phyloP scores from a whole-genome alignment of 2,797 vertebrate genomes.

The Coendou prehensilis region DNA sequence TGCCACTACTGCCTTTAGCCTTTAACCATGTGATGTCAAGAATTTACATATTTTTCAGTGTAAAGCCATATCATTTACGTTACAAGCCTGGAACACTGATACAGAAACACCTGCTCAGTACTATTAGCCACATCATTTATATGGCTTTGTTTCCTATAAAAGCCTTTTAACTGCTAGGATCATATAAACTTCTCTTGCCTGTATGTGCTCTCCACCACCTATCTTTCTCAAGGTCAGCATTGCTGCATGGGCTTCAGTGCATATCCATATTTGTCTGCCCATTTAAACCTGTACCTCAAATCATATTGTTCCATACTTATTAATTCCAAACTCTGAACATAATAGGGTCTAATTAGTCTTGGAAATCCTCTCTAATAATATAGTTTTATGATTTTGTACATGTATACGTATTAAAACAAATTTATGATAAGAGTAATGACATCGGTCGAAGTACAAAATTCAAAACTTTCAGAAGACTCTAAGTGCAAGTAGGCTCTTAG shows the following conservation, averaged over 20 bases:
- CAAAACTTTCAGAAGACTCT: not conserved
- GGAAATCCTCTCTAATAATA: not conserved
- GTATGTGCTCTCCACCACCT: not conserved
- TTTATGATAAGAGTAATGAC: not conserved
- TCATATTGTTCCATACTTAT: not conserved
- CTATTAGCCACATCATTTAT: not conserved
- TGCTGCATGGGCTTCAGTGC: not conserved
- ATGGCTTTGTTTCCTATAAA: not conserved
- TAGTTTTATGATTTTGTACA: no score
- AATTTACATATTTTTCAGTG: not conserved
- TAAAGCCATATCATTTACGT: not conserved
- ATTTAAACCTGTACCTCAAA: not conserved
- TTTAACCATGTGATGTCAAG: not conserved
- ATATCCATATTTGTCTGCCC: not conserved
- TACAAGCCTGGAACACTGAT: not conserved
- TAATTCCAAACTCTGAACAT: not conserved
- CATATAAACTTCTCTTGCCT: not conserved
- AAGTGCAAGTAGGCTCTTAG: not conserved
- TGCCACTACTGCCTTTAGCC: not conserved
- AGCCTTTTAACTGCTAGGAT: not conserved
- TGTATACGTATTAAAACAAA: not conserved
- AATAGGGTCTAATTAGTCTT: not conserved
- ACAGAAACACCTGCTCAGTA: not conserved
- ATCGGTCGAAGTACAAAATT: not conserved
- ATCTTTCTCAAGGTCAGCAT: not conserved